Evolutionary conservation across 2,888 invertebrate genomes (phyloP).

Genomic region (Yponomeuta sedellus): DNA sequence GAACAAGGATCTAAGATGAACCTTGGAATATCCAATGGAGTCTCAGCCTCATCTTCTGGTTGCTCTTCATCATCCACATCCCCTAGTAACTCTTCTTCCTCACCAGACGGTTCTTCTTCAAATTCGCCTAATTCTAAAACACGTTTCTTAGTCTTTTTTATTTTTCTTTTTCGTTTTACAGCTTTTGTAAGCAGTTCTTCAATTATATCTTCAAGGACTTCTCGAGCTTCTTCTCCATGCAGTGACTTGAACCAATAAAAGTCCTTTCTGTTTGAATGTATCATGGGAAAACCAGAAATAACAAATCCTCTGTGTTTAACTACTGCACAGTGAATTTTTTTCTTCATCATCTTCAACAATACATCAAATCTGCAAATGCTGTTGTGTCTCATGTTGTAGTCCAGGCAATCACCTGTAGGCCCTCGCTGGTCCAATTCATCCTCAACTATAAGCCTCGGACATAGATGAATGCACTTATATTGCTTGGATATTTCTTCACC

Average conservation of each 20-base stretch:
- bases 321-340: conserved; percentile 65
- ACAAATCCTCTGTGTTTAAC: conserved; percentile 79
- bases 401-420: conserved; percentile 74
- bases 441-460: conserved; percentile 69
- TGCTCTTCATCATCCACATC: conserved; percentile 36
- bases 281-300: conserved; percentile 79
- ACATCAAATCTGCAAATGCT: conserved; percentile 67
- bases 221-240: conserved; percentile 48
- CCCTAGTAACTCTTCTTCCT: conserved; percentile 20
- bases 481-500: conserved; percentile 75
- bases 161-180: conserved; percentile 41
- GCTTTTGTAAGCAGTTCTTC: conserved; percentile 40
- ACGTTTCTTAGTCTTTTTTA: conserved; percentile 30
- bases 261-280: conserved; percentile 51
- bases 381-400: conserved; percentile 74
- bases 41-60: conserved; percentile 13
- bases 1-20: conserved; percentile 48
- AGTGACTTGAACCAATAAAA: conserved; percentile 35
- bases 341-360: conserved; percentile 68
- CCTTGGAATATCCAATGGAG: conserved; percentile 45
- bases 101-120: conserved; percentile 15
- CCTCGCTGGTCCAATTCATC: conserved; percentile 77
- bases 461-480: conserved; percentile 75
- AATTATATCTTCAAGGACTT: conserved; percentile 37
- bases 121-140: conserved; percentile 28